These are phyloP conservation scores for Euthynnus affinis DNA, from an alignment of 2,797 vertebrate genomes.

Conservation along the genomic window DNA sequence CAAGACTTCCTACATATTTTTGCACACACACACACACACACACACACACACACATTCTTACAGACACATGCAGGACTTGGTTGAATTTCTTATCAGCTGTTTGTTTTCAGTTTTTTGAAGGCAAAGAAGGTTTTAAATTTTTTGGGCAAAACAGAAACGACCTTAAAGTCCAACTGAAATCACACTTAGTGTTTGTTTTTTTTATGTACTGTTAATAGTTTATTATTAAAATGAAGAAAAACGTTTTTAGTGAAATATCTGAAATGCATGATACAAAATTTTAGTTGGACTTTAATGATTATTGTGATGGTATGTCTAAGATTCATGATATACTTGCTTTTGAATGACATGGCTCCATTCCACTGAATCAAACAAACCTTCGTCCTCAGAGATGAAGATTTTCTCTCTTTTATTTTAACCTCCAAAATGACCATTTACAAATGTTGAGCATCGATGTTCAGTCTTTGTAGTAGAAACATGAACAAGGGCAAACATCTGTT, in stretches of 20 bases:
- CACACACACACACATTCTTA: constrained; percentile 20
- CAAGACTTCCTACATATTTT: constrained; percentile 42
- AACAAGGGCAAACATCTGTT: not conserved
- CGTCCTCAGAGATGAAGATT: too few species aligned
- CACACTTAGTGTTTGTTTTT: too few species aligned
- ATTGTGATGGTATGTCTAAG: not conserved
- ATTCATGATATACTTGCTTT: not conserved
- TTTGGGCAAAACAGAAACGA: too few species aligned
- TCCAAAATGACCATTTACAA: not conserved
- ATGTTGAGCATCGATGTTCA: not conserved
- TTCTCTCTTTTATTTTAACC: not conserved
- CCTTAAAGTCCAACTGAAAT: not conserved
- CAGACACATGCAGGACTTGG: constrained; percentile 32
- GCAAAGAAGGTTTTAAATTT: too few species aligned
- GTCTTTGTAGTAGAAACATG: not conserved
- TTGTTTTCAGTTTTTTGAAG: constrained; percentile 11
- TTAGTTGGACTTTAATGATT: too few species aligned
- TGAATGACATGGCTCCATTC: not conserved
- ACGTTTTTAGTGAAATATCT: too few species aligned
- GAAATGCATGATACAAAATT: too few species aligned
- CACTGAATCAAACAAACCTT: not conserved
- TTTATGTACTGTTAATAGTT: too few species aligned
- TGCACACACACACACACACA: constrained; percentile 27
- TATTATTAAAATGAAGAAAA: too few species aligned
- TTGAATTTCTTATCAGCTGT: constrained; percentile 7